phyloP scores from a whole-genome alignment of 1,140 invertebrate genomes.

The Drosophila lacertosa region DNA sequence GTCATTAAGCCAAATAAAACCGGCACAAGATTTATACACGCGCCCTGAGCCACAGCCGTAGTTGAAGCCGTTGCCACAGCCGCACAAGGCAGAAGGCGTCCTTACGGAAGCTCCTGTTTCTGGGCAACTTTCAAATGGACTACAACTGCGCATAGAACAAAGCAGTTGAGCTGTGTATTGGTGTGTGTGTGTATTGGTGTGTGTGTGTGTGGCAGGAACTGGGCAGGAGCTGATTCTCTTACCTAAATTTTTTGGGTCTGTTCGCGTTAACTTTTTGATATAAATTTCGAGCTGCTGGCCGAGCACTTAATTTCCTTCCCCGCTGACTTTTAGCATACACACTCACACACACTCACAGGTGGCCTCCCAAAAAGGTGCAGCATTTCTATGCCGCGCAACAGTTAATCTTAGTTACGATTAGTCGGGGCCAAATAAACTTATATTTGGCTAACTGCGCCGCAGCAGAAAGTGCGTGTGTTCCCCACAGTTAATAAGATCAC shows the following conservation, averaged over 20 bases:
- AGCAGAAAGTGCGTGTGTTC: slow-evolving; percentile 13
- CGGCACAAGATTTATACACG: slow-evolving; percentile 82
- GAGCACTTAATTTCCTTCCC: slow-evolving; percentile 58
- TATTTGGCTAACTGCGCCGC: slow-evolving; percentile 51
- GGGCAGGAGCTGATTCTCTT: slow-evolving; percentile 44
- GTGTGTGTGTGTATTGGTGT: not conserved
- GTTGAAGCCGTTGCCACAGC: slow-evolving; percentile 13
- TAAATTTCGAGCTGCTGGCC: slow-evolving; percentile 61
- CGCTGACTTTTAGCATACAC: slow-evolving; percentile 47
- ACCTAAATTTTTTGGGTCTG: slow-evolving; percentile 59
- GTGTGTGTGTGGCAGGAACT: slow-evolving; percentile 5
- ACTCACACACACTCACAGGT: slow-evolving; percentile 45
- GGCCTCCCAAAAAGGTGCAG: slow-evolving; percentile 41
- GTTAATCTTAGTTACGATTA: slow-evolving; percentile 81
- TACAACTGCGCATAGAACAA: slow-evolving; percentile 40
- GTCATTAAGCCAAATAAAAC: slow-evolving; percentile 84
- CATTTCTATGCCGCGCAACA: slow-evolving; percentile 64
- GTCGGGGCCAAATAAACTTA: slow-evolving; percentile 75
- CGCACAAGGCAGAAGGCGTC: slow-evolving; percentile 1
- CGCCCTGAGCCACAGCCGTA: slow-evolving; percentile 34
- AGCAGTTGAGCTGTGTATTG: slow-evolving; percentile 8
- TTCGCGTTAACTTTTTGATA: slow-evolving; percentile 74
- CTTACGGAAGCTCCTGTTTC: slow-evolving; percentile 28
- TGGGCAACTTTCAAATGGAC: slow-evolving; percentile 49
- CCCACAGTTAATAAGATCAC: slow-evolving; percentile 75